phyloP scores from a whole-genome alignment of 2,888 invertebrate species.

The Aphodius granarius region DNA sequence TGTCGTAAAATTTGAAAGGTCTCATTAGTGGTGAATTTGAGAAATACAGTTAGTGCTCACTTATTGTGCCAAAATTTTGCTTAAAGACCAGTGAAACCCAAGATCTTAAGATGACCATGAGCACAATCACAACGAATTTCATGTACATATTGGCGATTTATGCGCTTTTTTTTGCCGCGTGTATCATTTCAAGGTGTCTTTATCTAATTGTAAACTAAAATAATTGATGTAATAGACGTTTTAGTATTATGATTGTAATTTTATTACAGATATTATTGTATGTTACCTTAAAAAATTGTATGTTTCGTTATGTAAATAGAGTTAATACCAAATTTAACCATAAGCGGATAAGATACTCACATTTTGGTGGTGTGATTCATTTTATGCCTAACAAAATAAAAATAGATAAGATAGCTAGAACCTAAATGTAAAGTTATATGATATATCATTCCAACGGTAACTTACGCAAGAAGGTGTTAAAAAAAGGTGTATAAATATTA shows the following conservation, averaged over 20 bases:
- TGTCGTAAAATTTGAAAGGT: background rate
- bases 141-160: background rate
- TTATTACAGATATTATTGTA: background rate
- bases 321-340: constrained; percentile 18
- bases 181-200: background rate
- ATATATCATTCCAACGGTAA: constrained; percentile 47
- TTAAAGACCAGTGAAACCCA: background rate
- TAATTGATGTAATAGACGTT: background rate
- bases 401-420: constrained; percentile 45
- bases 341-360: constrained; percentile 23
- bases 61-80: background rate
- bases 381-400: constrained; percentile 43
- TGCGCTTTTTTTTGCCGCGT: background rate
- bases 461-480: constrained; percentile 32
- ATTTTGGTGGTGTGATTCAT: constrained; percentile 32
- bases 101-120: background rate
- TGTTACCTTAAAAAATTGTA: constrained; percentile 8
- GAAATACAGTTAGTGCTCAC: constrained; percentile 1
- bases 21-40: background rate
- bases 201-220: constrained; percentile 6
- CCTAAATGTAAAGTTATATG: constrained; percentile 47
- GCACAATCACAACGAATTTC: background rate
- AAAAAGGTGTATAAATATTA: constrained; percentile 47
- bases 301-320: constrained; percentile 29
- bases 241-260: background rate